Base-by-base conservation (phyloP, 1,140 invertebrate species). In the Thalassaphorura encarpata region DNA sequence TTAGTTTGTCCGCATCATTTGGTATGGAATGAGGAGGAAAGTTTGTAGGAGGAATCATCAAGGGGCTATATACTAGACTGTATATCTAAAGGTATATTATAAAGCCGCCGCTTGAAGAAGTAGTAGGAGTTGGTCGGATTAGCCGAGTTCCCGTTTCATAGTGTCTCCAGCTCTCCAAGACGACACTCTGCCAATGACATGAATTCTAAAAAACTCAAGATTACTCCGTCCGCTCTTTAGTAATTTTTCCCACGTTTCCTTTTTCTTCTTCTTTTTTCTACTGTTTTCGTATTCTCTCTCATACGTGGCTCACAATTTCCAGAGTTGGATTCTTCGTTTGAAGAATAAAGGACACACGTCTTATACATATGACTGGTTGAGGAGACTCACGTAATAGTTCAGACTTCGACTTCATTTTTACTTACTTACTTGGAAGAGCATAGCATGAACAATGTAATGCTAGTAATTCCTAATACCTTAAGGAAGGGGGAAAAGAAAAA, bases 181-280 rank as follows among this genome's bases (percentile, higher is more conserved):
- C 19, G 27, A 36, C 28, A n/a, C n/a, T n/a, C n/a, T n/a, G n/a
- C n/a, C 58, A 60, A 66, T 62, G 64, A 63, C 64, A 63, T 56
- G 64, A 66, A 66, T 66, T 66, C 58, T 61, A 24, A 63, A 61
- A 65, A 61, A 33, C 23, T 53, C 28, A 51, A 61, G 61, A 66
- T 63, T 63, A 66, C 52, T 27, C 41, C 48, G 24, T 33, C 19
- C 27, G 41, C 58, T 63, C 58, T 56, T 61, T 63, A 43, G 61
- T 63, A 60, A 66, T 61, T 63, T 63, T 63, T 55, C 56, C 61
- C 64, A 66, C 61, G 61, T 66, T 55, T 54, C 54, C 31, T 54
- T 50, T 42, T 54, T 40, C 29, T 52, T 31, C 52, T 52, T 23
- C 18, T 52, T 55, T 36, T 47, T 47, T 47, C 28, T 47, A n/a